A percentile compares a stretch with the other conserved stretches of the same genome.
Evolutionary conservation across 2,797 vertebrate genomes (phyloP).

Genomic region (Chromis chromis): DNA sequence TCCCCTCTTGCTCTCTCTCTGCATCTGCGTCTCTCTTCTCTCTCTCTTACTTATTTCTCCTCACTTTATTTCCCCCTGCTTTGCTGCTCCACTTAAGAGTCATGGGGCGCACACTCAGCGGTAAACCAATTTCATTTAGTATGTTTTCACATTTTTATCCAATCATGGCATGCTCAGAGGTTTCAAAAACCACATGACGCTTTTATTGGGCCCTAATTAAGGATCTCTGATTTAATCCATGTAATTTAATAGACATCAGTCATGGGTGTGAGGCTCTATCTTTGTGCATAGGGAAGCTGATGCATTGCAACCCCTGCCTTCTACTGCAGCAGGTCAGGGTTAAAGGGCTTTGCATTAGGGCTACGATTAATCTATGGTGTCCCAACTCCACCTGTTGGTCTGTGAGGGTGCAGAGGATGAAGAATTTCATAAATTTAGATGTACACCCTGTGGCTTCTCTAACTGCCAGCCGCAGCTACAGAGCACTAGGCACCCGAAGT

Average conservation of each 20-base stretch:
- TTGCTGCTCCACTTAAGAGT: constrained; percentile 73
- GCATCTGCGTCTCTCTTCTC: constrained; percentile 51
- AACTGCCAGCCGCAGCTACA: constrained; percentile 35
- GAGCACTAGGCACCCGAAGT: constrained; percentile 48
- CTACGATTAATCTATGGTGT: constrained; percentile 36
- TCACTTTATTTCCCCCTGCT: constrained; percentile 67
- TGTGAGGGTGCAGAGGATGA: constrained; percentile 7
- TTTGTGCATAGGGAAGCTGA: constrained; percentile 60
- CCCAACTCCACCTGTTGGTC: constrained; percentile 52
- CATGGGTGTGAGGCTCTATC: constrained; percentile 64
- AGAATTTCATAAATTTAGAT: constrained; percentile 2
- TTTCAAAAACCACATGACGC: constrained; percentile 81
- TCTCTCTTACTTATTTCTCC: constrained; percentile 64
- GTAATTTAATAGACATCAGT: constrained; percentile 82
- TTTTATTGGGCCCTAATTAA: constrained; percentile 87
- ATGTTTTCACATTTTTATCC: constrained; percentile 85
- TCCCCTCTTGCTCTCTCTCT: constrained; percentile 65
- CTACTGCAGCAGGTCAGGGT: constrained; percentile 43
- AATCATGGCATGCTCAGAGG: constrained; percentile 81
- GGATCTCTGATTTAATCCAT: constrained; percentile 87
- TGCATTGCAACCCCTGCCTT: constrained; percentile 53
- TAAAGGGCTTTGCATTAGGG: constrained; percentile 41
- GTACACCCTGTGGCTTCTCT: constrained; percentile 8
- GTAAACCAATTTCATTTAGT: constrained; percentile 86
- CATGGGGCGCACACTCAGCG: constrained; percentile 78